Percentiles rank a stretch among this genome's conserved stretches.
Evolutionary conservation across 1,140 invertebrate genomes (phyloP).

Genomic region (Ylistrum balloti): DNA sequence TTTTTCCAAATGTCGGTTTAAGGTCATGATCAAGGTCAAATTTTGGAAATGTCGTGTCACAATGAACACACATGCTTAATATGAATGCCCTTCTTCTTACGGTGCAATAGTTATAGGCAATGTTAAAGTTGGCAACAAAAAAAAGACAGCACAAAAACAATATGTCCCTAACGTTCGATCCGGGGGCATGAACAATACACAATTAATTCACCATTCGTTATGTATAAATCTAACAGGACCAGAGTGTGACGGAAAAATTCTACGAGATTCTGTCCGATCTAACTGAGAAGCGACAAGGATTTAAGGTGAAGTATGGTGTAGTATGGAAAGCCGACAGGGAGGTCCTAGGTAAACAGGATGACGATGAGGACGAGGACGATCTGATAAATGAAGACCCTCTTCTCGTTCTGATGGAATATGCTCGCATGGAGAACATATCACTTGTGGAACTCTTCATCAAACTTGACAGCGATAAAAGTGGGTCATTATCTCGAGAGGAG

Average conservation of each 20-base stretch:
- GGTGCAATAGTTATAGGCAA: too few species aligned
- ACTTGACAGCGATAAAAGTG: constrained; percentile 67
- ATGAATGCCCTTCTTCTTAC: too few species aligned
- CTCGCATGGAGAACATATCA: constrained; percentile 63
- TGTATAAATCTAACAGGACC: constrained; percentile 41
- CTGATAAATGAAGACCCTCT: constrained; percentile 62
- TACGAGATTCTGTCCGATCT: constrained; percentile 52
- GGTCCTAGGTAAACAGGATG: constrained; percentile 46
- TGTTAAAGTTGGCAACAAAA: too few species aligned
- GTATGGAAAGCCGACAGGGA: constrained; percentile 57
- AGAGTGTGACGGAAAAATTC: constrained; percentile 56
- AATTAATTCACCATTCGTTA: too few species aligned
- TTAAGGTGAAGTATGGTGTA: constrained; percentile 58
- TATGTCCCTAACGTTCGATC: too few species aligned
- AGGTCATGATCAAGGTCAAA: too few species aligned
- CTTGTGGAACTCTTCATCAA: constrained; percentile 67
- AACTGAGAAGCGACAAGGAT: constrained; percentile 46
- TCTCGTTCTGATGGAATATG: constrained; percentile 66
- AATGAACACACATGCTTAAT: too few species aligned
- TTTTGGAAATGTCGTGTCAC: too few species aligned
- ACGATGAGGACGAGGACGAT: constrained; percentile 56
- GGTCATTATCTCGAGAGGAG: constrained; percentile 58
- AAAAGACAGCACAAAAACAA: too few species aligned
- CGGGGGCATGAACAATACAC: too few species aligned
- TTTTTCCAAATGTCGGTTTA: too few species aligned